These are phyloP conservation scores for Trogon surrucura DNA, from an alignment of 2,113 vertebrate species.

Conservation along the genomic window DNA sequence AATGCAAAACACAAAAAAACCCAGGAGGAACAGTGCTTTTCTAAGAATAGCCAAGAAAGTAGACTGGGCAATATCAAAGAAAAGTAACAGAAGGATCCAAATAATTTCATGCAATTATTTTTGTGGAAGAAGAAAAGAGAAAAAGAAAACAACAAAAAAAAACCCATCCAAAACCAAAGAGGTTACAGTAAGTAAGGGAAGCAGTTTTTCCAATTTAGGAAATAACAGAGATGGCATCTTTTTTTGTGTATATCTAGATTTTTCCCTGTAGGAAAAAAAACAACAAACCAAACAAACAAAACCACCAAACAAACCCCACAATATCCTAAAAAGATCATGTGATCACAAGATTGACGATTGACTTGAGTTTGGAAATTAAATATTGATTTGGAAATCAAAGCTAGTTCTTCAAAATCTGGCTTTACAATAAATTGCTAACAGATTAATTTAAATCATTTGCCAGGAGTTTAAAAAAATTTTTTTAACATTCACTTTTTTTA, in stretches of 20 bases:
- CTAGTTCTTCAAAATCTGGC: neutral
- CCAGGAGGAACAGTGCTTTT: neutral
- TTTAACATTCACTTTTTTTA: neutral
- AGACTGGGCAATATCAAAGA: neutral
- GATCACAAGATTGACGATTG: neutral
- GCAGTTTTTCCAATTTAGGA: neutral
- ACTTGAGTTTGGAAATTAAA: neutral
- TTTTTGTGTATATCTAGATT: neutral
- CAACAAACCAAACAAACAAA: neutral
- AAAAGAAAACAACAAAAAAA: neutral
- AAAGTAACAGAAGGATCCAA: neutral
- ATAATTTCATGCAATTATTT: neutral
- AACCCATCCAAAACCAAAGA: neutral
- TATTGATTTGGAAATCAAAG: neutral
- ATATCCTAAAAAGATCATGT: neutral
- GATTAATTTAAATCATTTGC: neutral
- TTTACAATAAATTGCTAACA: neutral
- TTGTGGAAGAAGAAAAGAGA: neutral
- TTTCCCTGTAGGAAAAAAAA: neutral
- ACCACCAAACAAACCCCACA: neutral
- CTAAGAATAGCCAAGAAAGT: neutral
- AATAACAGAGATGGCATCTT: neutral
- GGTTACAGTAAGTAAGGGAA: neutral
- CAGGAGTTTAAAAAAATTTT: neutral
- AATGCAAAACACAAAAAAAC: neutral